Evolutionary conservation across 2,797 vertebrate species (phyloP).

Genomic region (Pantherophis vulpinus): DNA sequence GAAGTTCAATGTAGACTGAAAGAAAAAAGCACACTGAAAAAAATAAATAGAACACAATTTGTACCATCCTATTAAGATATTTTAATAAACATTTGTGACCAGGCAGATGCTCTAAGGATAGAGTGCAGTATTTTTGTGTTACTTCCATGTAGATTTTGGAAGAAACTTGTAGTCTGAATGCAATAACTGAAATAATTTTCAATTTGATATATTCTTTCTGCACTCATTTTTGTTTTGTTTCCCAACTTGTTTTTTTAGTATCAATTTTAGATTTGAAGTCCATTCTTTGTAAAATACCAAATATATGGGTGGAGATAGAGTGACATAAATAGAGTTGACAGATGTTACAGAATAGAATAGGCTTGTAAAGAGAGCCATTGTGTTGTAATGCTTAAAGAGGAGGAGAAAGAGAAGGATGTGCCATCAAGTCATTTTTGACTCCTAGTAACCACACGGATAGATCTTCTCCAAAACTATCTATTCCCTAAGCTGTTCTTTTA

Average conservation of each 20-base stretch:
- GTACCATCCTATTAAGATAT: background rate
- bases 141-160: background rate
- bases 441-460: background rate
- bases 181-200: background rate
- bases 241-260: background rate
- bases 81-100: background rate
- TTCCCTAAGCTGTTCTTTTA: background rate
- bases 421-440: background rate
- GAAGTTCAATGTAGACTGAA: background rate
- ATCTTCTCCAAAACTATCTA: background rate
- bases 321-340: background rate
- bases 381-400: background rate
- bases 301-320: background rate
- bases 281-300: background rate
- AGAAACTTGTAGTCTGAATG: background rate
- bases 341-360: background rate
- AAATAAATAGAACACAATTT: background rate
- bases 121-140: background rate
- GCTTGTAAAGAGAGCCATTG: background rate
- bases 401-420: background rate
- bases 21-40: background rate
- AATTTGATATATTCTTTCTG: background rate
- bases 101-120: background rate
- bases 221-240: background rate
- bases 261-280: background rate